These are phyloP conservation scores for Pelusios castaneus DNA, from an alignment of 2,113 vertebrate genomes.

Conservation along the genomic window DNA sequence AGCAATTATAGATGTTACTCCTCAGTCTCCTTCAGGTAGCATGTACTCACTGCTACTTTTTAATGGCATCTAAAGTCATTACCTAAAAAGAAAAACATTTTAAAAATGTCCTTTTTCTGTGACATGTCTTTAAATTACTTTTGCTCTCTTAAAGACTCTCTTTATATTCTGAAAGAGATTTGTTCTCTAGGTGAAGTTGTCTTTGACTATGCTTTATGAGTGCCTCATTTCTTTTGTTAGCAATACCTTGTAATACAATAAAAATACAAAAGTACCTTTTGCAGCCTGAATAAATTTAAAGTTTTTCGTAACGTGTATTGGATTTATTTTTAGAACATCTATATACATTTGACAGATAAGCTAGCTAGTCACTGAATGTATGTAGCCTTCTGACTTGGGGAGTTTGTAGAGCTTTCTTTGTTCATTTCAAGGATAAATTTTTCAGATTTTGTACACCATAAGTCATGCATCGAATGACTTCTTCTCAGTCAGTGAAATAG, in stretches of 20 bases:
- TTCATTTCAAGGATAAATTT: neutral
- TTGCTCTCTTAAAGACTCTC: neutral
- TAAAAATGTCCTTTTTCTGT: neutral
- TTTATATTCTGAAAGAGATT: neutral
- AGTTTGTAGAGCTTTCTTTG: neutral
- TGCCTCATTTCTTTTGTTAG: neutral
- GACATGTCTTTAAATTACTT: neutral
- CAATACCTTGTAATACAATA: neutral
- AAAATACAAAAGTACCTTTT: neutral
- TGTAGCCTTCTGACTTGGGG: neutral
- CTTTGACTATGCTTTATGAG: neutral
- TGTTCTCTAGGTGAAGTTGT: neutral
- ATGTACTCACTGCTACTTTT: neutral
- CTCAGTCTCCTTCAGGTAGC: neutral
- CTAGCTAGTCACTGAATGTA: neutral
- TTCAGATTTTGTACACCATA: neutral
- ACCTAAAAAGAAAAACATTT: neutral
- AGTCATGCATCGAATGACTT: neutral
- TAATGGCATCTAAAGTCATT: neutral
- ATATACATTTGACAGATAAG: neutral
- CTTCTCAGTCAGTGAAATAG: neutral
- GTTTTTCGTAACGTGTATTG: neutral
- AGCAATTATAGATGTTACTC: too few species aligned
- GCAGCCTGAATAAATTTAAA: neutral
- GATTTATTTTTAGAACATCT: neutral